Evolutionary conservation across 2,113 vertebrate genomes (phyloP).

Genomic region (Pseudolaguvia tuberculata): DNA sequence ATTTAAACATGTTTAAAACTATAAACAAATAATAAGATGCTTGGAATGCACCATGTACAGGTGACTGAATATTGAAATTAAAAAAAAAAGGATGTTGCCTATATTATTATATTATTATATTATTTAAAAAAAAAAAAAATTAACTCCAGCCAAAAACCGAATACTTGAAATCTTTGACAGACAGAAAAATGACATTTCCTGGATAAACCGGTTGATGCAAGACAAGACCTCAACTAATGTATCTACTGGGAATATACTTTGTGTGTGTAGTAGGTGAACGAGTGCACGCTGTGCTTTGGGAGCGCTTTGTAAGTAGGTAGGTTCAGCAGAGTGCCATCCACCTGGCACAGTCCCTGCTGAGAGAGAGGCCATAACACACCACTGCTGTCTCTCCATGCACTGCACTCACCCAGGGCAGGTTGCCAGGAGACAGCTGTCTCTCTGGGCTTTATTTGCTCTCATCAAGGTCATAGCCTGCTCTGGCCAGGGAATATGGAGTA

Average conservation of each 20-base stretch:
- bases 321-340: conserved; percentile 62
- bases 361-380: conserved; percentile 54
- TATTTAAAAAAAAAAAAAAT: too few species aligned
- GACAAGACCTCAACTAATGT: neutral
- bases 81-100: neutral
- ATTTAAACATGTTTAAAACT: too few species aligned
- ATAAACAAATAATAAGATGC: neutral
- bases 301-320: conserved; percentile 55
- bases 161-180: neutral
- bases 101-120: too few species aligned
- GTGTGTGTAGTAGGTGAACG: conserved; percentile 20
- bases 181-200: neutral
- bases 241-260: neutral
- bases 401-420: conserved; percentile 49
- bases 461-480: conserved; percentile 62
- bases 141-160: too few species aligned
- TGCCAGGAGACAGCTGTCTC: conserved; percentile 60
- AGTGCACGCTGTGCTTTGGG: conserved; percentile 35
- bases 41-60: neutral
- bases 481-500: conserved; percentile 32
- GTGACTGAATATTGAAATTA: neutral
- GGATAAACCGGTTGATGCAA: neutral
- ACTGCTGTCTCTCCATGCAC: conserved; percentile 53
- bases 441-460: conserved; percentile 57
- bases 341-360: conserved; percentile 56